These are phyloP conservation scores for Mugil cephalus DNA, from an alignment of 2,113 vertebrate genomes.

Conservation along the genomic window DNA sequence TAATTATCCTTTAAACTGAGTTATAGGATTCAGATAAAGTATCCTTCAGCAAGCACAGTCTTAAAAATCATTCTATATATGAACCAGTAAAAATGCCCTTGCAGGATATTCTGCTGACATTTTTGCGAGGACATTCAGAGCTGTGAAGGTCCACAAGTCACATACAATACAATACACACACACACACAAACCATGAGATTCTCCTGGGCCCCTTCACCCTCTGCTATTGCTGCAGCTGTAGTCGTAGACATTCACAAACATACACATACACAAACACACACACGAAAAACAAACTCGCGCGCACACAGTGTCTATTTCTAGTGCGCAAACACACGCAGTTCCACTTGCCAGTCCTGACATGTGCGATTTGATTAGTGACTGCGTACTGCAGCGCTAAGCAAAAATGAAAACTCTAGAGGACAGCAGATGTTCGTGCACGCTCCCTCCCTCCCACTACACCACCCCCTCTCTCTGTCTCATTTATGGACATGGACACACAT, in stretches of 20 bases:
- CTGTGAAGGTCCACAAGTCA: conserved; percentile 32
- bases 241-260: conserved; percentile 45
- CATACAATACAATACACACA: conserved; percentile 7
- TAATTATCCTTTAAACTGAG: conserved; percentile 11
- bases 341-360: conserved; percentile 76
- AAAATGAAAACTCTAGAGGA: conserved; percentile 79
- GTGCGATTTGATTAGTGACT: conserved; percentile 82
- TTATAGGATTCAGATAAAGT: conserved; percentile 8
- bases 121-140: conserved; percentile 15
- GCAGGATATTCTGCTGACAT: conserved; percentile 2
- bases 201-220: conserved; percentile 39
- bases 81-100: not conserved
- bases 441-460: conserved; percentile 53
- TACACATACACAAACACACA: conserved; percentile 32
- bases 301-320: conserved; percentile 35
- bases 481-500: conserved; percentile 60
- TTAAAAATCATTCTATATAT: conserved; percentile 6
- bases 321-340: conserved; percentile 53
- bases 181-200: conserved; percentile 15
- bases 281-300: conserved; percentile 3
- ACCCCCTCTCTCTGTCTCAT: conserved; percentile 47
- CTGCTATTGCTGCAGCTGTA: conserved; percentile 28
- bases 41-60: conserved; percentile 9
- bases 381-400: conserved; percentile 80
- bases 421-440: conserved; percentile 76